phyloP scores from a whole-genome alignment of 2,888 invertebrate genomes.

The Agelastica alni region DNA sequence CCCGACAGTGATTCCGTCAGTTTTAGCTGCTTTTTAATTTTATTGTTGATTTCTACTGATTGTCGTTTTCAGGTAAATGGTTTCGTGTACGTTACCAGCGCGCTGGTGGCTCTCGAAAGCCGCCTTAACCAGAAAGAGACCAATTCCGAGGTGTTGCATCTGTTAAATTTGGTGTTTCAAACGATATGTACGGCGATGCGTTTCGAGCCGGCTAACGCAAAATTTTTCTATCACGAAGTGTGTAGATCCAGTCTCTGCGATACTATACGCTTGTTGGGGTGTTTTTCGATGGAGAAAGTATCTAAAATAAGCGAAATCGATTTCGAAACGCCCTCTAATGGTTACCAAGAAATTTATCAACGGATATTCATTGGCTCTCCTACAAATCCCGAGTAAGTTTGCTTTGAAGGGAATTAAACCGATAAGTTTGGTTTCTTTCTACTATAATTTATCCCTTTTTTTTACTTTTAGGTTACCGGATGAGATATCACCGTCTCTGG shows the following conservation, averaged over 20 bases:
- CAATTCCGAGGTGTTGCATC: constrained; percentile 68
- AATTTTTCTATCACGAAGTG: constrained; percentile 97
- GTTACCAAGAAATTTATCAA: constrained; percentile 63
- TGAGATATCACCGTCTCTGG: constrained; percentile 75
- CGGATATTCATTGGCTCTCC: constrained; percentile 78
- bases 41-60: neutral
- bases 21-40: too few species aligned
- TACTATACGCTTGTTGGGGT: constrained; percentile 88
- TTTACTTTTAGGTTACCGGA: constrained; percentile 65
- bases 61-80: constrained; percentile 73
- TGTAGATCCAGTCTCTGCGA: constrained; percentile 93
- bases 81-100: constrained; percentile 96
- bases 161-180: constrained; percentile 89
- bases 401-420: constrained; percentile 1
- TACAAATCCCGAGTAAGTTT: constrained; percentile 67
- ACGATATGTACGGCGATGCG: constrained; percentile 97
- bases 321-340: constrained; percentile 38
- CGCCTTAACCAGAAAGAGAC: constrained; percentile 63
- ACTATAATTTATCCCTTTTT: constrained; percentile 42
- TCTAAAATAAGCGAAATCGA: constrained; percentile 47
- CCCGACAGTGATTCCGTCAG: too few species aligned
- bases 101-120: constrained; percentile 89
- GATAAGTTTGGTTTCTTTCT: neutral
- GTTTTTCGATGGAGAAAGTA: constrained; percentile 65
- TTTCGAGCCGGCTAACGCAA: constrained; percentile 98